Evolutionary conservation across 2,113 vertebrate genomes (phyloP), one percentile per base, ranked within the genome.

Genomic region (Pungitius pungitius): DNA sequence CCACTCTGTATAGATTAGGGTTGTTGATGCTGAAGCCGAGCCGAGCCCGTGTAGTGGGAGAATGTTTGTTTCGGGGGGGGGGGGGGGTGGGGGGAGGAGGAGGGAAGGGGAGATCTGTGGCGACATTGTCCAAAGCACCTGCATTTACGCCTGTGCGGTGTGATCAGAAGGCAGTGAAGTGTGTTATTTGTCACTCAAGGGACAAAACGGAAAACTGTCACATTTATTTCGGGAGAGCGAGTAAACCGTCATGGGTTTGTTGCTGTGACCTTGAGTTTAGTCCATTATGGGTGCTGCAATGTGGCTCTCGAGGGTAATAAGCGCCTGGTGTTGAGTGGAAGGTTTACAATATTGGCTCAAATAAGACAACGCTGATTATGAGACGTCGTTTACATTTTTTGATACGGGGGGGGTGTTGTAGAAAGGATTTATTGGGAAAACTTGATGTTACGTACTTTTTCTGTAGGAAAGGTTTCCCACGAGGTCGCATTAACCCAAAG

Each of bases 191-290:
- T 83, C 74, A 75, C 58, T 81, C 63, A 56, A 56, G 22, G 47
- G 5, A 30, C 2, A 30, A 30, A 30, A 84, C 85, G 72, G 61
- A 72, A 49, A 78, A 55, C 45, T 76, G 82, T 65, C 78, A 55
- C 55, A 68, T 62, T 71, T 20, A 55, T 67, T 74, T 27, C 62
- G 66, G 66, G 57, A 18, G 73, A 75, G 14, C 68, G 61, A 77
- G 59, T 81, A 78, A 61, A 80, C 66, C 60, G 56, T 72, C 43
- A 40, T 39, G 54, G 57, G 45, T 58, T 67, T 67, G 30, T 73
- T 26, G 39, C 45, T 66, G 22, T 88, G 78, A 87, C 83, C 80
- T 87, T 84, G 73, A 78, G 40, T 76, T 64, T 72, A 58, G 5
- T 42, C 26, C 17, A 18, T 80, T n/a, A 69, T 26, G 6, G n/a